Evolutionary conservation across 1,140 invertebrate species (phyloP).

Genomic region (Drosophila murphyi): DNA sequence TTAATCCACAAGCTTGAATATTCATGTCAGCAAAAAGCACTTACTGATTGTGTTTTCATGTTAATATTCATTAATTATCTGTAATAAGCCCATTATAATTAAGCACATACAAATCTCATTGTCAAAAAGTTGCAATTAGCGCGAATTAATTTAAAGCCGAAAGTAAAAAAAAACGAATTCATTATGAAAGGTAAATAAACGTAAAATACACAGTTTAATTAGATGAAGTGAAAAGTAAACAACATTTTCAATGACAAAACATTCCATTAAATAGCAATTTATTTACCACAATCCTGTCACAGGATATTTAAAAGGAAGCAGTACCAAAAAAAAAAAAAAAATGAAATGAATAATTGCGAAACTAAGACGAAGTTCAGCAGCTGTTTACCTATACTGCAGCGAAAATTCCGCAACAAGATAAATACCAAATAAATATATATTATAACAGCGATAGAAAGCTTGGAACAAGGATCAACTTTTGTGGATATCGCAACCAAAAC

Average conservation of each 20-base stretch:
- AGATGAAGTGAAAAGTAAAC: slow-evolving; percentile 11
- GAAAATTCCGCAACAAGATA: slow-evolving; percentile 60
- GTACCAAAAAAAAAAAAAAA: slow-evolving; percentile 2
- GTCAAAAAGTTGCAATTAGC: slow-evolving; percentile 40
- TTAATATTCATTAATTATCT: slow-evolving; percentile 20
- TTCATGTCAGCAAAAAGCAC: background rate
- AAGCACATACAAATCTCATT: slow-evolving; percentile 15
- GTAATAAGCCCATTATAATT: background rate
- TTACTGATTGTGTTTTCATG: background rate
- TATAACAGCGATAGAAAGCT: slow-evolving; percentile 36
- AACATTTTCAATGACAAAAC: slow-evolving; percentile 18
- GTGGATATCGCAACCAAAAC: slow-evolving; percentile 13
- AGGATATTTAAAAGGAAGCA: slow-evolving; percentile 18
- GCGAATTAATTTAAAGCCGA: slow-evolving; percentile 1
- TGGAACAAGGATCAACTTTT: slow-evolving; percentile 44
- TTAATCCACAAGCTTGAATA: background rate
- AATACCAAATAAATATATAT: slow-evolving; percentile 53
- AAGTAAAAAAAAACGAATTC: slow-evolving; percentile 9
- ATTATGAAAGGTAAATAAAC: slow-evolving; percentile 23
- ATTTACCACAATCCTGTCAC: slow-evolving; percentile 28
- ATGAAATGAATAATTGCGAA: slow-evolving; percentile 43
- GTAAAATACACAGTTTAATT: slow-evolving; percentile 31
- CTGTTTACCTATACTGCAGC: slow-evolving; percentile 58
- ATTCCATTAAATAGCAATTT: slow-evolving; percentile 16
- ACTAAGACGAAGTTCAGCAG: slow-evolving; percentile 30